Evolutionary conservation across 1,140 invertebrate genomes (phyloP), one percentile per base, ranked within the genome.

Genomic region (Aphelinus atriplicis): DNA sequence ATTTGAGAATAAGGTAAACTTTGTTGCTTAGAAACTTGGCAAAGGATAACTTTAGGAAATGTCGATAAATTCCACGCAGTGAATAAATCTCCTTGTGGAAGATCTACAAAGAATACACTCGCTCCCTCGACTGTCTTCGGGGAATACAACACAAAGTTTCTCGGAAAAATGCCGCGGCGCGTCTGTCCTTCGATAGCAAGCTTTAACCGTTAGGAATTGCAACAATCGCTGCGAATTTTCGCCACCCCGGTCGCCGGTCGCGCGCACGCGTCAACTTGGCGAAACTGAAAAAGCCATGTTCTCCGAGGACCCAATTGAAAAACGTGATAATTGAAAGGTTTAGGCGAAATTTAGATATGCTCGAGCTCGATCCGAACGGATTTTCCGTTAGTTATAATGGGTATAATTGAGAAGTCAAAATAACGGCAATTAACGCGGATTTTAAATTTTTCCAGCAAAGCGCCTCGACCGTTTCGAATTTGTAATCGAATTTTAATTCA

Each of bases 21-120:
- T 70, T 61, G 57, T 70, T 70, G 47, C 61, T 70, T 70, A 70
- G 67, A 45, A 68, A 68, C 56, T 62, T 70, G 48, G 57, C 47
- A 53, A 62, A 62, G 7, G 47, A 45, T 43, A 70, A 70, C 46
- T 62, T 53, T 2, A 53, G 68, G 50, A 45, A 70, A 61, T 53
- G 53, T 70, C 68, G 68, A 70, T 62, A 70, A 68, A 68, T 68
- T 56, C 45, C 66, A 7, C 45, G 46, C 43, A 68, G 58, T 48
- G 66, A 68, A 68, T 68, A 58, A 62, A 70, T 70, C 68, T 70
- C 57, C 68, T 62, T 69, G 45, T 10, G 57, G 26, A 51, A 62
- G 61, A 70, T 70, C 48, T 62, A 53, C 66, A 53, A 2, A 53
- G 26, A 26, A 26, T 26, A 26, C 26, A 26, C n/a, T n/a, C 53